phyloP scores from a whole-genome alignment of 2,113 vertebrate genomes.

The Montifringilla adamsi region DNA sequence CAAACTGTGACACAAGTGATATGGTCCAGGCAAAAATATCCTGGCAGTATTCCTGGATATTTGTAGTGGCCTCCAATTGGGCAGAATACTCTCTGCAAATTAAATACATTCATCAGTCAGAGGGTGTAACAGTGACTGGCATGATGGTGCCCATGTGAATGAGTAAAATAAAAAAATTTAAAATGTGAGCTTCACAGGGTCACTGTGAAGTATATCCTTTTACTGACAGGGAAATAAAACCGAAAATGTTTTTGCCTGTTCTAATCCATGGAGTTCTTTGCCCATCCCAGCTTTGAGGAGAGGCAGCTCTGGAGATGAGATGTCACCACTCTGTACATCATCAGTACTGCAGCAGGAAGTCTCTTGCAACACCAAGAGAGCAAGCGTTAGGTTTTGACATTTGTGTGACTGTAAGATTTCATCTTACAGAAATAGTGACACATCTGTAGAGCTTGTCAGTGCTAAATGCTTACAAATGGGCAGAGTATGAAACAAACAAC shows the following conservation, averaged over 20 bases:
- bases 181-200: neutral
- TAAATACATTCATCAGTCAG: neutral
- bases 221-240: neutral
- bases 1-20: neutral
- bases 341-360: neutral
- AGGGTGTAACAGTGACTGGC: neutral
- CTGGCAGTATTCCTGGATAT: neutral
- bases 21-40: neutral
- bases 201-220: neutral
- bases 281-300: neutral
- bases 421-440: neutral
- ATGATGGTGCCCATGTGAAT: neutral
- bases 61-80: neutral
- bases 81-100: neutral
- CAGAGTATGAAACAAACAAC: neutral
- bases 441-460: neutral
- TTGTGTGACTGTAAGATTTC: neutral
- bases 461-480: slow-evolving; percentile 15
- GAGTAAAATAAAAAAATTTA: neutral
- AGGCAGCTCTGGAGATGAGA: neutral
- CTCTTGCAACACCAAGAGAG: neutral
- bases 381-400: neutral
- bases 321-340: neutral
- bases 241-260: neutral
- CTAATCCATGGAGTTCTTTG: neutral